A percentile compares a stretch with the other conserved stretches of the same genome.
Conservation (phyloP, 2,113 vertebrate species). For the Hemiscyllium ocellatum region DNA sequence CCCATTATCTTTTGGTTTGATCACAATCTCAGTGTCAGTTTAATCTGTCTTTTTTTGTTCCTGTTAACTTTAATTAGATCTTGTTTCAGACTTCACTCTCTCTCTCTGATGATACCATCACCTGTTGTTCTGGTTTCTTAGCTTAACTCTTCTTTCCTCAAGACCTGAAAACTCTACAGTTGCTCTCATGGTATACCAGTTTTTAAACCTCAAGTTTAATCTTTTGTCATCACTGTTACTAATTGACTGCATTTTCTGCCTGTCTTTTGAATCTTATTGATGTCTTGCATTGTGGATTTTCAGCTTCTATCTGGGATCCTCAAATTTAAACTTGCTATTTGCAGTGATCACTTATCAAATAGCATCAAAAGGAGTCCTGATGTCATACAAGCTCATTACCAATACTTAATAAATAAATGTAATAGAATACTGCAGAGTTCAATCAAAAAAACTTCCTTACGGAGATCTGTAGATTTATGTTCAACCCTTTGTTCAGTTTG, state of each 20-base stretch:
- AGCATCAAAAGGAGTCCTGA: background rate
- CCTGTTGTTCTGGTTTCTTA: background rate
- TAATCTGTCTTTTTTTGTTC: background rate
- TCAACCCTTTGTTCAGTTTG: background rate
- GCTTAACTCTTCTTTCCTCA: background rate
- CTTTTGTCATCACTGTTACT: background rate
- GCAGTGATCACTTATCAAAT: background rate
- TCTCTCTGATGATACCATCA: background rate
- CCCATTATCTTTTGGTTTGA: background rate
- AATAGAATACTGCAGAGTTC: background rate
- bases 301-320: background rate
- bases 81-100: background rate
- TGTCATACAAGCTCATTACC: background rate
- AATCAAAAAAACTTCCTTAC: background rate
- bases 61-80: background rate
- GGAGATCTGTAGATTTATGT: background rate
- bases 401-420: background rate
- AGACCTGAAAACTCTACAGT: background rate
- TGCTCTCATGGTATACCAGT: background rate
- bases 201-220: background rate
- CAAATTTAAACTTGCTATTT: background rate
- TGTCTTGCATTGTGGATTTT: background rate
- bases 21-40: background rate
- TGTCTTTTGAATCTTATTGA: background rate
- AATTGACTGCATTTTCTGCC: background rate